These are phyloP conservation scores for Adelphocoris suturalis DNA, from an alignment of 2,888 invertebrate species.

Conservation along the genomic window DNA sequence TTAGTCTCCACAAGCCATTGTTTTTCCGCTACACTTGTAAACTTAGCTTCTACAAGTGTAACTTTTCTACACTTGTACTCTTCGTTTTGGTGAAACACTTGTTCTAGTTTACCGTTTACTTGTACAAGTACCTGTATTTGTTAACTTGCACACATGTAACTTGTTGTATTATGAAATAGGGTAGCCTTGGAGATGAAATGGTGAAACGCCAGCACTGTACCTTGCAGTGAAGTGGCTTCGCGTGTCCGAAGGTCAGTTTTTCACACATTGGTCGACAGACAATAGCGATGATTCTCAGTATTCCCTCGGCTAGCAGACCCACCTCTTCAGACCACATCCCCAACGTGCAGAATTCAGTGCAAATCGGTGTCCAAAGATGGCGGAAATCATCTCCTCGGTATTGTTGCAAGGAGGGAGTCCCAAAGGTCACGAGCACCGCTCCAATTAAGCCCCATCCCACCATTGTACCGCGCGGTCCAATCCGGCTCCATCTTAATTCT, in stretches of 20 bases:
- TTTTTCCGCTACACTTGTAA: too few species aligned
- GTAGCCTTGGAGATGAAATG: too few species aligned
- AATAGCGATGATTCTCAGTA: background rate
- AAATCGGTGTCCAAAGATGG: background rate
- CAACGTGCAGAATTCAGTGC: too few species aligned
- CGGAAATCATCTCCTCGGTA: background rate
- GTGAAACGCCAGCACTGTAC: too few species aligned
- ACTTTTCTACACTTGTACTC: too few species aligned
- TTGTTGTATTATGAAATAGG: too few species aligned
- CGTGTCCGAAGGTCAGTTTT: constrained; percentile 1
- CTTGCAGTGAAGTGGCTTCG: background rate
- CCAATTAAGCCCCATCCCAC: constrained; percentile 36
- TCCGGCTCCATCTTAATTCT: constrained; percentile 16
- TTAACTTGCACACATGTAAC: too few species aligned
- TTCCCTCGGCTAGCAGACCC: background rate
- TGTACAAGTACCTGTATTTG: too few species aligned
- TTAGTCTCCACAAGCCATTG: too few species aligned
- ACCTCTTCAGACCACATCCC: background rate
- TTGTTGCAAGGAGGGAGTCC: background rate
- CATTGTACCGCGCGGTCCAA: constrained; percentile 9
- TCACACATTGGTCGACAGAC: constrained; percentile 12
- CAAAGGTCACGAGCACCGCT: constrained; percentile 4
- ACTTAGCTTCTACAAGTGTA: too few species aligned
- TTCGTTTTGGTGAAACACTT: too few species aligned
- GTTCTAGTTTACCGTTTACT: too few species aligned